Evolutionary conservation across 53 echinoderm and acorn worm genomes (phyloP).

Genomic region (Pentamera pediparva): DNA sequence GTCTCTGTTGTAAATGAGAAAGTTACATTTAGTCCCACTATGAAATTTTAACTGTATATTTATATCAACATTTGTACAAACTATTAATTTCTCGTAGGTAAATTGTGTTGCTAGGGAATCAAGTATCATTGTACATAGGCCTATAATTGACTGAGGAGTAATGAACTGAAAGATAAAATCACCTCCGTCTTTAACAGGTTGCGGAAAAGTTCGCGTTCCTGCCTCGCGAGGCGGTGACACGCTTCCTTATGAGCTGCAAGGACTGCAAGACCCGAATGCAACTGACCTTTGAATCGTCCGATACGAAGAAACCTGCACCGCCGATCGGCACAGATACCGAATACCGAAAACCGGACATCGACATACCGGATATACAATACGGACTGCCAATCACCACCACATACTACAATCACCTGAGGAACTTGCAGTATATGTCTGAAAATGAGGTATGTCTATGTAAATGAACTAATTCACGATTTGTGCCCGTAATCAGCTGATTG

Average conservation of each 20-base stretch:
- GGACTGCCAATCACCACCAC: conserved; percentile 94
- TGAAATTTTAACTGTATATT: not conserved
- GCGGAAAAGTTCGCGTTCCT: conserved; percentile 93
- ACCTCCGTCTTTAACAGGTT: conserved; percentile 44
- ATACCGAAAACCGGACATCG: not conserved
- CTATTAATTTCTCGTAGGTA: too few relatives aligned
- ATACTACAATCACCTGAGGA: conserved; percentile 74
- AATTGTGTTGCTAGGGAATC: not conserved
- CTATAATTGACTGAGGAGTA: too few relatives aligned
- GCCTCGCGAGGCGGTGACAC: conserved; percentile 89
- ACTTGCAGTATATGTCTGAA: conserved; percentile 46
- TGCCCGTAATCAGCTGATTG: too few relatives aligned
- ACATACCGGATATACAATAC: conserved; percentile 56
- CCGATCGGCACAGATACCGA: not conserved
- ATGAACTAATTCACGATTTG: too few relatives aligned
- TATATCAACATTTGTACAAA: not conserved
- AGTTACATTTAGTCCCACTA: not conserved
- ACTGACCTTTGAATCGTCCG: conserved; percentile 51
- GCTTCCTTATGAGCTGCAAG: conserved; percentile 94
- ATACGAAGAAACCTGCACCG: conserved; percentile 6
- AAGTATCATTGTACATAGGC: too few relatives aligned
- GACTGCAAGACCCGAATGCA: conserved; percentile 98
- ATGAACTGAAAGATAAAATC: not conserved
- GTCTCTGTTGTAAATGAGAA: too few relatives aligned
- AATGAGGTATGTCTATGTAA: not conserved